A percentile compares a stretch with the other conserved stretches of the same genome.
These are phyloP conservation scores for Pseudorhombus dupliciocellatus DNA, from an alignment of 2,113 vertebrate genomes.

Conservation along the genomic window DNA sequence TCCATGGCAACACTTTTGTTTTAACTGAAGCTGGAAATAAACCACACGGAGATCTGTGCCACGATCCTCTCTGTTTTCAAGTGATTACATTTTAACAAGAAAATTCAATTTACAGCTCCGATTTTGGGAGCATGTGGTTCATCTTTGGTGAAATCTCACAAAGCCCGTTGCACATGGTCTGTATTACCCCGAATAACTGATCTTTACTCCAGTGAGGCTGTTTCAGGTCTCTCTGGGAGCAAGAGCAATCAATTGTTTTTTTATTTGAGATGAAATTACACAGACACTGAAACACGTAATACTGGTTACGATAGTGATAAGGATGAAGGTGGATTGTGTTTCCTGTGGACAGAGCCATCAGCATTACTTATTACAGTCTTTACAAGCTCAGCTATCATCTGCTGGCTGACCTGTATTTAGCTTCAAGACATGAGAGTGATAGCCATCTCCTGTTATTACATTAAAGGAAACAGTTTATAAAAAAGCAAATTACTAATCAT, in stretches of 20 bases:
- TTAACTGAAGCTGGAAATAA: slow-evolving; percentile 5
- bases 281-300: too few relatives aligned
- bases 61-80: background rate
- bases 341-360: background rate
- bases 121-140: slow-evolving; percentile 23
- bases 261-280: too few relatives aligned
- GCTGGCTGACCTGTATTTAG: background rate
- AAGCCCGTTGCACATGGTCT: slow-evolving; percentile 22
- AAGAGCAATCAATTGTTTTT: background rate
- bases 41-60: slow-evolving; percentile 1
- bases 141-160: slow-evolving; percentile 34
- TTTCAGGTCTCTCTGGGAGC: slow-evolving; percentile 3
- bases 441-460: background rate
- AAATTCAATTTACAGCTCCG: slow-evolving; percentile 46
- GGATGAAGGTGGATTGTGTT: background rate
- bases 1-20: slow-evolving; percentile 1
- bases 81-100: slow-evolving; percentile 34
- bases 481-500: too few relatives aligned
- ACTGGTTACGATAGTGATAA: background rate
- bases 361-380: background rate
- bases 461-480: too few relatives aligned
- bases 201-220: background rate
- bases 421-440: background rate
- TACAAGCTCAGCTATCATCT: background rate
- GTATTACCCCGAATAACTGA: slow-evolving; percentile 20